Conservation (phyloP, 1,140 invertebrate species). For the Myzus persicae region DNA sequence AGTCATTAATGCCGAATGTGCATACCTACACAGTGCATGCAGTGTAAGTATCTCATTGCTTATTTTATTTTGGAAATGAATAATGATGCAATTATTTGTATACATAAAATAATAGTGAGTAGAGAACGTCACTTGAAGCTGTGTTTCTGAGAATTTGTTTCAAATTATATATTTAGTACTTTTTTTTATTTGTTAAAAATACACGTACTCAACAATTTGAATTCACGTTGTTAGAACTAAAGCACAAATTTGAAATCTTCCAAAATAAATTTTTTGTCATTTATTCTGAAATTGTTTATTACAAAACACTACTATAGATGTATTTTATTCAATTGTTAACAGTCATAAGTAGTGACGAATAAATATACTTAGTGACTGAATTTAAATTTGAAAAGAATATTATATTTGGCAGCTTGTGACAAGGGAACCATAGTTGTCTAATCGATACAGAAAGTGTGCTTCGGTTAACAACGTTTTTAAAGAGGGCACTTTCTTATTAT, state of each 20-base stretch:
- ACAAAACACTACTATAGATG: neutral
- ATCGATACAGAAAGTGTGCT: neutral
- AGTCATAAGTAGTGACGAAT: neutral
- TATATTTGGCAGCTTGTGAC: neutral
- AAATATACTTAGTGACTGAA: neutral
- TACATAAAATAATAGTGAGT: neutral
- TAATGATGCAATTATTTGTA: neutral
- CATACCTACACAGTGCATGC: neutral
- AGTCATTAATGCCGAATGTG: neutral
- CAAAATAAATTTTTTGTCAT: neutral
- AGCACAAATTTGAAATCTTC: neutral
- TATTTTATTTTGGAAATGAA: neutral
- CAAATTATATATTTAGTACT: neutral
- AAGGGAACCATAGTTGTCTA: neutral
- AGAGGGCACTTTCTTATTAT: neutral
- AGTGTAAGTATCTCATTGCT: neutral
- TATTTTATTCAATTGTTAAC: neutral
- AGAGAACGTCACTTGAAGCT: neutral
- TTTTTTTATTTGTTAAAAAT: neutral
- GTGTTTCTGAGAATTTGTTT: neutral
- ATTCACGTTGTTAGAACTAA: neutral
- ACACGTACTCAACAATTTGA: neutral
- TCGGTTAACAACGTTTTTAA: neutral
- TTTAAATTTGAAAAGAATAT: slow-evolving; percentile 21
- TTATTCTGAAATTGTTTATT: neutral